Evolutionary conservation across 2,113 vertebrate genomes (phyloP).

Genomic region (Murina feae): DNA sequence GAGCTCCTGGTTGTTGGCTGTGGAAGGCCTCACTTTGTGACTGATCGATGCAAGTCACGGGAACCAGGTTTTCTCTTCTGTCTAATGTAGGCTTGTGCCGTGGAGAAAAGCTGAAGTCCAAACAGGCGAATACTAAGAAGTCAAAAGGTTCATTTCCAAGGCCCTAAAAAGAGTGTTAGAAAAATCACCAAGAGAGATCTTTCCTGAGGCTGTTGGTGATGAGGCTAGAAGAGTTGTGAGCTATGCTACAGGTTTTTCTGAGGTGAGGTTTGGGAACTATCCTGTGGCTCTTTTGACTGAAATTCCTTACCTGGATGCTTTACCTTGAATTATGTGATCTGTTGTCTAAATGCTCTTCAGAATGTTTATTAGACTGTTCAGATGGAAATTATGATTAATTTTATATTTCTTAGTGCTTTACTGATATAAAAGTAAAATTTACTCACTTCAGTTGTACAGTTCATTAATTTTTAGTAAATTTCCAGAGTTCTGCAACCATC

Average conservation of each 20-base stretch:
- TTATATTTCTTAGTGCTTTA: neutral
- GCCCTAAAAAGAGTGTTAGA: neutral
- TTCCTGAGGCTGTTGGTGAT: neutral
- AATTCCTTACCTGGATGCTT: neutral
- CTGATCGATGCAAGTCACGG: fast-evolving
- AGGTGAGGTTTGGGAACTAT: neutral
- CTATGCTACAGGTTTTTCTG: neutral
- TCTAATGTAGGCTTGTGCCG: too few species aligned
- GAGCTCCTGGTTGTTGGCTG: too few species aligned
- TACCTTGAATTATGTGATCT: neutral
- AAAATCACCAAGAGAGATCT: neutral
- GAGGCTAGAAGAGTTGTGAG: neutral
- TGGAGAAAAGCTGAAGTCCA: neutral
- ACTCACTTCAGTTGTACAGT: neutral
- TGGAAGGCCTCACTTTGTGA: neutral
- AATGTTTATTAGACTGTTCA: neutral
- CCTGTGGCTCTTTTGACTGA: neutral
- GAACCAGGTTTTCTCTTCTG: neutral
- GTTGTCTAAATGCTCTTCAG: neutral
- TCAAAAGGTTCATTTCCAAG: neutral
- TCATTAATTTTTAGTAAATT: neutral
- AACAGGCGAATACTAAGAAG: neutral
- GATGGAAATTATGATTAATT: neutral
- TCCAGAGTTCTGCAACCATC: neutral
- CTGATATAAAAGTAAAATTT: neutral